Percentiles rank a stretch among this genome's conserved stretches.
Evolutionary conservation across 1,140 invertebrate genomes (phyloP).

Genomic region (Leptonema lineaticorne): DNA sequence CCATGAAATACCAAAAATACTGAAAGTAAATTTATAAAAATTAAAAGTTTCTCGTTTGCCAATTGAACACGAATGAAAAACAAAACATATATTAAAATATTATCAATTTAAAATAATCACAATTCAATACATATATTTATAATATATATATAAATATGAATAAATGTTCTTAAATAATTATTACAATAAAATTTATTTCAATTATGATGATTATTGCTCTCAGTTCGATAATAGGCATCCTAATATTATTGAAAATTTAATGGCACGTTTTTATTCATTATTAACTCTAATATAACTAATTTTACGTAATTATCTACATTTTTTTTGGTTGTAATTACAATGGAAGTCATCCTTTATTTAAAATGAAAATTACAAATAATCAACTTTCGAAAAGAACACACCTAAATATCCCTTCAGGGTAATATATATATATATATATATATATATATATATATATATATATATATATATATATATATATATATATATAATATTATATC

Average conservation of each 20-base stretch:
- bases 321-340: conserved; percentile 29
- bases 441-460: not conserved
- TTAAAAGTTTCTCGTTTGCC: too few relatives aligned
- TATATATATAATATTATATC: too few relatives aligned
- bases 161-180: not conserved
- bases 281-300: conserved; percentile 29
- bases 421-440: conserved; percentile 24
- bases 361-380: conserved; percentile 34
- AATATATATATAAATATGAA: not conserved
- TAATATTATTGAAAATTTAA: conserved; percentile 27
- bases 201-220: conserved; percentile 16
- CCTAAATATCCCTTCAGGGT: conserved; percentile 33
- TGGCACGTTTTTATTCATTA: conserved; percentile 37
- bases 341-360: conserved; percentile 37
- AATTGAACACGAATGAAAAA: too few relatives aligned
- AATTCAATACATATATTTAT: too few relatives aligned
- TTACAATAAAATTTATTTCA: conserved; percentile 11
- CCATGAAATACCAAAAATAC: conserved; percentile 22
- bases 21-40: not conserved
- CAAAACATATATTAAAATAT: not conserved
- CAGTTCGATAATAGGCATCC: conserved; percentile 22
- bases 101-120: not conserved
- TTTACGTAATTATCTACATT: conserved; percentile 32
- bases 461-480: not conserved
- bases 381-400: conserved; percentile 39